These are phyloP conservation scores for Atta colombica DNA, from an alignment of 1,140 invertebrate species.

Conservation along the genomic window DNA sequence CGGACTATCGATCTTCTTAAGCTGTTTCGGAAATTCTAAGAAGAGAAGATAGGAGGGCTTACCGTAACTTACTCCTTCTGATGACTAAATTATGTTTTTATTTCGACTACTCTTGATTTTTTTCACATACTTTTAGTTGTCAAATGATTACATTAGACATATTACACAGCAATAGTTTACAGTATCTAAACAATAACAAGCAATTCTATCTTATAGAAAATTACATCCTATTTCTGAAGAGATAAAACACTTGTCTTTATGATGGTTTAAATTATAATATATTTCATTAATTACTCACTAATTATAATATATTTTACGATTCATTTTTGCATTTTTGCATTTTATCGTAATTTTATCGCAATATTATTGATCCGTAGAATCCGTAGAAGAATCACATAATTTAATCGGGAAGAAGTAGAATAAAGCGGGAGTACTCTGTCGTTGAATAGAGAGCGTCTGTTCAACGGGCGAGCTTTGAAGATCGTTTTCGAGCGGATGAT, in stretches of 20 bases:
- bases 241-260: not conserved
- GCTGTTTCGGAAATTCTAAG: not conserved
- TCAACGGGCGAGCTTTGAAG: conserved; percentile 48
- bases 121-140: not conserved
- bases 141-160: not conserved
- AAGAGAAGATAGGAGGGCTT: not conserved
- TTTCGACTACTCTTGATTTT: not conserved
- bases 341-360: not conserved
- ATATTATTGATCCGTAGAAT: not conserved
- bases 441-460: conserved; percentile 34
- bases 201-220: not conserved
- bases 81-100: conserved; percentile 13
- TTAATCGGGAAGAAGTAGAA: conserved; percentile 24
- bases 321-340: conserved; percentile 21
- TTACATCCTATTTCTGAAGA: not conserved
- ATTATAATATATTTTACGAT: not conserved
- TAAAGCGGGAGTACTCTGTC: conserved; percentile 25
- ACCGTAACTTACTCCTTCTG: not conserved
- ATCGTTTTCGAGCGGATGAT: conserved; percentile 40
- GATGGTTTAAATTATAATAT: not conserved
- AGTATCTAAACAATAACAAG: not conserved
- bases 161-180: not conserved
- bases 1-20: conserved; percentile 27
- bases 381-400: not conserved
- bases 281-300: not conserved